Conservation (phyloP, 2,797 vertebrate species). For the Propithecus perrieri region DNA sequence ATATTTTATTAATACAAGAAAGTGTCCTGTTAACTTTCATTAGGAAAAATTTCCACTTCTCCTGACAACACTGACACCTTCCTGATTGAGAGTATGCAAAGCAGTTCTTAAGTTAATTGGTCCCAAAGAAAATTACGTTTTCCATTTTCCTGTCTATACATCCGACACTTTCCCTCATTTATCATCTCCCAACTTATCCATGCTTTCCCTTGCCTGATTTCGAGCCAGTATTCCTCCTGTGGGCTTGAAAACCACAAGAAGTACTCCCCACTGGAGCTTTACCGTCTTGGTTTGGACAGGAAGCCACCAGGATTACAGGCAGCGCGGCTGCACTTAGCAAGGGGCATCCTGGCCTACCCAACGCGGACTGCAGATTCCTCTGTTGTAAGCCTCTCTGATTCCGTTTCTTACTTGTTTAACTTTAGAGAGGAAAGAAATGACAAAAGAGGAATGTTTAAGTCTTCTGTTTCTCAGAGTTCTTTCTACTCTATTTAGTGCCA, state of each 20-base stretch:
- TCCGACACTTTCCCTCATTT: slow-evolving; percentile 73
- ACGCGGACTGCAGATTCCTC: accelerated
- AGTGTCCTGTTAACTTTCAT: slow-evolving; percentile 72
- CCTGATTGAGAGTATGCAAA: slow-evolving; percentile 72
- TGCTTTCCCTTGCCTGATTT: slow-evolving; percentile 71
- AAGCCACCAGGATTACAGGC: neutral
- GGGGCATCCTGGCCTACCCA: neutral
- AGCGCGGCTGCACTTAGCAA: neutral
- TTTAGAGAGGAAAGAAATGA: neutral
- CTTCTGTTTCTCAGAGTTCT: neutral
- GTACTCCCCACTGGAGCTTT: slow-evolving; percentile 44
- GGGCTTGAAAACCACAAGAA: slow-evolving; percentile 52
- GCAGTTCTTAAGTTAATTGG: slow-evolving; percentile 79
- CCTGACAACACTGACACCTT: slow-evolving; percentile 44
- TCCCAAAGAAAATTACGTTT: slow-evolving; percentile 84
- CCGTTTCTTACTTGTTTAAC: neutral
- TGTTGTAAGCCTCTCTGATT: neutral
- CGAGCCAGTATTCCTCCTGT: slow-evolving; percentile 63
- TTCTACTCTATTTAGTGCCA: neutral
- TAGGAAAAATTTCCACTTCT: slow-evolving; percentile 32
- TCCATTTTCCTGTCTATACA: slow-evolving; percentile 66
- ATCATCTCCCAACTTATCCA: slow-evolving; percentile 79
- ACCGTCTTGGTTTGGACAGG: slow-evolving; percentile 46
- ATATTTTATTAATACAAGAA: slow-evolving; percentile 76
- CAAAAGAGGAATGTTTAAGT: neutral